Evolutionary conservation across 2,797 vertebrate species (phyloP).

Genomic region (Centroberyx gerrardi): DNA sequence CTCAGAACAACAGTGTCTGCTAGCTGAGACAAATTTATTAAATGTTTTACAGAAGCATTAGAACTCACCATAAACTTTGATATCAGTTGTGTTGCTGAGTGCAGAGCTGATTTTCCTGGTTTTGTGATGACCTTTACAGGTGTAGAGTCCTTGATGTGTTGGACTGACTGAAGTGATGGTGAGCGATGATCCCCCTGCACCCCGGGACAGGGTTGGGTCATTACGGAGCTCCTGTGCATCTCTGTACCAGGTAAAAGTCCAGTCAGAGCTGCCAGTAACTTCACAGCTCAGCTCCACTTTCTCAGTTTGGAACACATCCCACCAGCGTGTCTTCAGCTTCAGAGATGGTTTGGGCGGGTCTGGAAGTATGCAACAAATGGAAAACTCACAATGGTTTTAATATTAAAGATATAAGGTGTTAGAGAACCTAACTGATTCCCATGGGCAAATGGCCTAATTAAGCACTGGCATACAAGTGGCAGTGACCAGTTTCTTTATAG

Average conservation of each 20-base stretch:
- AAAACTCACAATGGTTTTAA: neutral
- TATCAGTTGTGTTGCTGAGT: constrained; percentile 7
- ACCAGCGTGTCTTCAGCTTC: constrained; percentile 30
- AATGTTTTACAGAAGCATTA: neutral
- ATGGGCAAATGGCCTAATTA: no score
- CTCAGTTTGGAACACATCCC: constrained; percentile 69
- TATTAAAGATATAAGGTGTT: neutral
- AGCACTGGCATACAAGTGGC: no score
- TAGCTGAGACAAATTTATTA: neutral
- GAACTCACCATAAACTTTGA: constrained; percentile 65
- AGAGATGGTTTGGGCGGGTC: constrained; percentile 57
- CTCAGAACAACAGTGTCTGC: no score
- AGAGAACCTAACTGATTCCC: no score
- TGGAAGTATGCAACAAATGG: constrained; percentile 34
- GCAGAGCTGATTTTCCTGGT: constrained; percentile 13
- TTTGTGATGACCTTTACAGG: constrained; percentile 53
- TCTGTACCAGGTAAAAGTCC: constrained; percentile 65
- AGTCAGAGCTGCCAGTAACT: neutral
- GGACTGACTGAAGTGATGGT: neutral
- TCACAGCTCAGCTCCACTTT: constrained; percentile 54
- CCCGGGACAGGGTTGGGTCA: fast-evolving
- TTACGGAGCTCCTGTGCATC: fast-evolving
- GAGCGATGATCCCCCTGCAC: neutral
- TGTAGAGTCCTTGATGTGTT: neutral
- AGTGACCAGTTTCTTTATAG: no score